Conservation (phyloP, 1,140 invertebrate genomes). For the Callitettix versicolor region DNA sequence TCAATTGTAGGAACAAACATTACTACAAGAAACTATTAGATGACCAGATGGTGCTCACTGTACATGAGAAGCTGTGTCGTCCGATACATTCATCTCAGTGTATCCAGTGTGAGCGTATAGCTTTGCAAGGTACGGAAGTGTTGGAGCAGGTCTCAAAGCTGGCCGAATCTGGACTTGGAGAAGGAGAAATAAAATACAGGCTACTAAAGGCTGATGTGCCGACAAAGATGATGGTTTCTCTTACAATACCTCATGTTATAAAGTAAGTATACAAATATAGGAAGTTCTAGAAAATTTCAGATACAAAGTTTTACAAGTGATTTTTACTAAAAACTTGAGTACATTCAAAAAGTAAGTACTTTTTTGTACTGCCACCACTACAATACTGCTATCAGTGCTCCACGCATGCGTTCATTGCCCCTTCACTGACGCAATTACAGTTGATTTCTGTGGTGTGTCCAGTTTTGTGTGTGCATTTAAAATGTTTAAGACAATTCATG, state of each 20-base stretch:
- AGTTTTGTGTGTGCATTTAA: too few species aligned
- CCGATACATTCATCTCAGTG: constrained; percentile 11
- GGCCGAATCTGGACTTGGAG: constrained; percentile 20
- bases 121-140: constrained; percentile 4
- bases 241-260: constrained; percentile 20
- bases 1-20: constrained; percentile 17
- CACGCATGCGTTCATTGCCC: too few species aligned
- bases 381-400: too few species aligned
- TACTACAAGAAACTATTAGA: constrained; percentile 20
- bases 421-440: too few species aligned
- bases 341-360: background rate
- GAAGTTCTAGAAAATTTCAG: background rate
- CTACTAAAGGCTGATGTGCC: constrained; percentile 1
- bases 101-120: constrained; percentile 13
- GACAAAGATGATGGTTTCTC: constrained; percentile 11
- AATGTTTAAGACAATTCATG: too few species aligned
- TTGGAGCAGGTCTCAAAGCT: constrained; percentile 1
- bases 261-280: constrained; percentile 7
- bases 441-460: too few species aligned
- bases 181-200: constrained; percentile 20
- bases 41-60: constrained; percentile 16
- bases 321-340: constrained; percentile 7
- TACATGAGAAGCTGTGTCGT: constrained; percentile 16
- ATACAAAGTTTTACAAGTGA: background rate
- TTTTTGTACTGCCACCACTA: background rate